phyloP scores from a whole-genome alignment of 2,888 invertebrate species.

The Troilus luridus region DNA sequence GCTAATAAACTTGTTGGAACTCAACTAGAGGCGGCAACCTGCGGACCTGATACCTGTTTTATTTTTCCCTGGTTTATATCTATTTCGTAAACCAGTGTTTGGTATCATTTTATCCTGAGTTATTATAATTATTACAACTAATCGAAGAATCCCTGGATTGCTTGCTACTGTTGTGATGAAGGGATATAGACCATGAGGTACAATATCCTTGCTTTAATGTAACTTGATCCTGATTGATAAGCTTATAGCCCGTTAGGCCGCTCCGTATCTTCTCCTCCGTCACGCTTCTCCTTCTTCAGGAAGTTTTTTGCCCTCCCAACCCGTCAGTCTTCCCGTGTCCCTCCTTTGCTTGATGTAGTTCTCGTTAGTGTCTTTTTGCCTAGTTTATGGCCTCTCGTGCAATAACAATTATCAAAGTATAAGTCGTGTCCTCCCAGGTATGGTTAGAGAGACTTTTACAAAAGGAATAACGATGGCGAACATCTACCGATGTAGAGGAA shows the following conservation, averaged over 20 bases:
- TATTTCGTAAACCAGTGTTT: neutral
- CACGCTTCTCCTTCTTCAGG: slow-evolving; percentile 30
- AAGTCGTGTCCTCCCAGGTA: neutral
- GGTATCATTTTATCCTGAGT: neutral
- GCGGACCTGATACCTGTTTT: no score
- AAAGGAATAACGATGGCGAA: neutral
- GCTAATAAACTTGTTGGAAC: no score
- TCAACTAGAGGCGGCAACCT: no score
- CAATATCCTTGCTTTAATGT: neutral
- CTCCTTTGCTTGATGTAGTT: neutral
- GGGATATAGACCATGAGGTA: neutral
- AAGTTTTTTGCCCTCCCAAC: slow-evolving; percentile 28
- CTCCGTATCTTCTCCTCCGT: neutral
- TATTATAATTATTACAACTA: neutral
- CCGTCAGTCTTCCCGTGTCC: neutral
- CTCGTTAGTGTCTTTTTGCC: slow-evolving; percentile 33
- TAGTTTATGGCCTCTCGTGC: slow-evolving; percentile 15
- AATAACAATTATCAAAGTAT: slow-evolving; percentile 38
- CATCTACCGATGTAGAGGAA: neutral
- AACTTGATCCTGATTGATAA: slow-evolving; percentile 32
- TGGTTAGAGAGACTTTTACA: neutral
- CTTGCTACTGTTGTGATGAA: neutral
- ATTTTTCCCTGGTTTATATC: no score
- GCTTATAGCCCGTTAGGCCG: slow-evolving; percentile 14
- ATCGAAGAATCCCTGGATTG: neutral